A percentile compares a stretch with the other conserved stretches of the same genome.
Evolutionary conservation across 2,797 vertebrate species (phyloP).

Genomic region (Netta rufina): DNA sequence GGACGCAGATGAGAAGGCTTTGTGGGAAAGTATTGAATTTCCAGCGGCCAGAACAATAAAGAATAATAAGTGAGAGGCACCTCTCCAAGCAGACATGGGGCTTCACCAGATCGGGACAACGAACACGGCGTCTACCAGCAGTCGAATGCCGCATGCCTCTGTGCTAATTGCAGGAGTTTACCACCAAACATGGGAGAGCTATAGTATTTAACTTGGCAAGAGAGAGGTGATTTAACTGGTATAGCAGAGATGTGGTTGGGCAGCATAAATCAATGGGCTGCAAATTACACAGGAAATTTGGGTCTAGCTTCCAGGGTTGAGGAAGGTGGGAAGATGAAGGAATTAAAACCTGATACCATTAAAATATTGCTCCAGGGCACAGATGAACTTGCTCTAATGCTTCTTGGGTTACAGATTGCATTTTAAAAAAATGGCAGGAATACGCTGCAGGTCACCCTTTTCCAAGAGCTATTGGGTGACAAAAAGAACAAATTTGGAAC

Average conservation of each 20-base stretch:
- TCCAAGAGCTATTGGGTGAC: neutral
- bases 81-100: neutral
- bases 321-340: constrained; percentile 59
- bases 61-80: neutral
- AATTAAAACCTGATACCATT: constrained; percentile 56
- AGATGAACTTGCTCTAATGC: constrained; percentile 17
- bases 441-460: neutral
- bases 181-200: constrained; percentile 45
- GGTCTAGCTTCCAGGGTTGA: constrained; percentile 15
- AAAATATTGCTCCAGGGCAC: constrained; percentile 34
- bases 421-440: constrained; percentile 15
- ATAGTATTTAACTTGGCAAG: constrained; percentile 61
- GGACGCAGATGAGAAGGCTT: constrained; percentile 31
- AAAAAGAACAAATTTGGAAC: neutral
- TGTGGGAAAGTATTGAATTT: constrained; percentile 44
- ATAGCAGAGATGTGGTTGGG: constrained; percentile 42
- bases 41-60: constrained; percentile 34
- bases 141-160: constrained; percentile 11
- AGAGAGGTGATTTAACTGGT: constrained; percentile 43
- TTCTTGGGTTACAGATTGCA: neutral
- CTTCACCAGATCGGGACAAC: neutral
- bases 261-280: constrained; percentile 57
- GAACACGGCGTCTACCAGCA: neutral
- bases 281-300: constrained; percentile 67
- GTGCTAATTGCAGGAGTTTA: constrained; percentile 49